These are phyloP conservation scores for Drosophila funebris DNA, from an alignment of 1,140 invertebrate species.

Conservation along the genomic window DNA sequence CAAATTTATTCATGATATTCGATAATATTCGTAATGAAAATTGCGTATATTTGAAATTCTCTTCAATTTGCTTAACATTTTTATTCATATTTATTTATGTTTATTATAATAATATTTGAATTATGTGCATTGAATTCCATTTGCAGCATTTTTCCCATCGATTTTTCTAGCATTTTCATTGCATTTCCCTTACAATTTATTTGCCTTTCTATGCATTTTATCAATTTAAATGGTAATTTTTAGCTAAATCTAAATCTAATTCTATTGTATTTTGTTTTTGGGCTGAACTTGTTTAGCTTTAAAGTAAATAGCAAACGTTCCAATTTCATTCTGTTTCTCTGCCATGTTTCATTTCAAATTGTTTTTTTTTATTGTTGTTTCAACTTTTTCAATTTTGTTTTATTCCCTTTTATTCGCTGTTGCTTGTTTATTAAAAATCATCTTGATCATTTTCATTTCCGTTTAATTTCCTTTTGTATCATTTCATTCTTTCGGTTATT, in stretches of 20 bases:
- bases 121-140: conserved; percentile 31
- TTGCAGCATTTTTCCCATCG: neutral
- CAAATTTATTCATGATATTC: conserved; percentile 6
- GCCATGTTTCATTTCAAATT: neutral
- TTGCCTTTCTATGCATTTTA: neutral
- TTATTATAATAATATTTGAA: neutral
- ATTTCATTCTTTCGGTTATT: neutral
- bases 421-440: neutral
- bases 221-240: conserved; percentile 9
- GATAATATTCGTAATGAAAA: neutral
- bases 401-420: neutral
- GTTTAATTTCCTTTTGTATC: neutral
- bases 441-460: neutral
- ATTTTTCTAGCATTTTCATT: neutral
- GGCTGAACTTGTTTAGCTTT: neutral
- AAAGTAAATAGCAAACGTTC: neutral
- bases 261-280: neutral
- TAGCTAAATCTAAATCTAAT: neutral
- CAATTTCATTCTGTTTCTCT: neutral
- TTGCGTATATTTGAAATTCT: neutral
- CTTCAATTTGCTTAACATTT: neutral
- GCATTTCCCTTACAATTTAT: neutral
- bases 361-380: neutral
- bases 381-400: neutral
- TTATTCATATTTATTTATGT: neutral